A percentile compares a stretch with the other conserved stretches of the same genome.
phyloP scores from a whole-genome alignment of 1,140 invertebrate species.

The Drosophila nebulosa region DNA sequence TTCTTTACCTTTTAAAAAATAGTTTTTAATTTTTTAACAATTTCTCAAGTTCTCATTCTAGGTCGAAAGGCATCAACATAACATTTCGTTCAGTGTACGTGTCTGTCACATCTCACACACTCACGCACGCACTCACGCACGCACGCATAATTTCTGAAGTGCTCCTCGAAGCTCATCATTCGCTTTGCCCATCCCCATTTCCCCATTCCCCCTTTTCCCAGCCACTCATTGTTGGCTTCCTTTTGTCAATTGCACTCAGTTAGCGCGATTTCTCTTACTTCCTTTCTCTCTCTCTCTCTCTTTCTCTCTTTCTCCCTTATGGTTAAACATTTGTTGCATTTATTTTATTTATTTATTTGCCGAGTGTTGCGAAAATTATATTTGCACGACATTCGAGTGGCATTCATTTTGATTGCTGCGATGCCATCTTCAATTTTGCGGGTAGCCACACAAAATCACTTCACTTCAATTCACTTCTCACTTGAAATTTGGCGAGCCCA shows the following conservation, averaged over 20 bases:
- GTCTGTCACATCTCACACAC: not conserved
- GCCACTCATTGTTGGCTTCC: conserved; percentile 62
- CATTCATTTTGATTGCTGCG: conserved; percentile 59
- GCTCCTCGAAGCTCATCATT: conserved; percentile 48
- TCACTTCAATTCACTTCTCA: conserved; percentile 42
- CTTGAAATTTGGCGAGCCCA: conserved; percentile 38
- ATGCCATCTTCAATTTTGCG: conserved; percentile 44
- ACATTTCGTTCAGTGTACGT: conserved; percentile 1
- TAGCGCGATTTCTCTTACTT: conserved; percentile 45
- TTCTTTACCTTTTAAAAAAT: no score
- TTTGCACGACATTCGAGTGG: conserved; percentile 64
- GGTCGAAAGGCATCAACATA: no score
- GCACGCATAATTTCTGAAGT: conserved; percentile 76
- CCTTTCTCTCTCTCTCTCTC: not conserved
- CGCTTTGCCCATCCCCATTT: no score
- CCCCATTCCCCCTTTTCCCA: not conserved
- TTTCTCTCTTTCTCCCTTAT: no score
- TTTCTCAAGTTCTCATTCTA: no score
- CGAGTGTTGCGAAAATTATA: conserved; percentile 71
- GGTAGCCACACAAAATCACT: conserved; percentile 61
- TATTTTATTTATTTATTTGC: conserved; percentile 68
- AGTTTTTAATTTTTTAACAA: no score
- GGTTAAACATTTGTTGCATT: conserved; percentile 47
- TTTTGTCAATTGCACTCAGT: conserved; percentile 76
- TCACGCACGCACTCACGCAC: conserved; percentile 62